A percentile compares a stretch with the other conserved stretches of the same genome.
Conservation (phyloP, 2,888 invertebrate genomes). For the Labia minor region DNA sequence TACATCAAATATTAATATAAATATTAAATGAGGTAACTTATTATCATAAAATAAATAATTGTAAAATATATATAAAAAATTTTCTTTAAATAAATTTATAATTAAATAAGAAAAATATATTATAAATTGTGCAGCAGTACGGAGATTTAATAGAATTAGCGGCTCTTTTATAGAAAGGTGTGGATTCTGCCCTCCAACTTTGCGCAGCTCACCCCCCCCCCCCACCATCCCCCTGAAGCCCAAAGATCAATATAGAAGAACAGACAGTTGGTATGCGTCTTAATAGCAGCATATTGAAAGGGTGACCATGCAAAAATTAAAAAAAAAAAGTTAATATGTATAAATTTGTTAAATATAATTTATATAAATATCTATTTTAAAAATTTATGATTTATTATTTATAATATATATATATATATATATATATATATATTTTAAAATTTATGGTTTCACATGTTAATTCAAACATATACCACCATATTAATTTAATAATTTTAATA, state of each 20-base stretch:
- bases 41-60: too few species aligned
- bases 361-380: not conserved
- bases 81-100: too few species aligned
- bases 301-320: not conserved
- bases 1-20: too few species aligned
- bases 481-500: not conserved
- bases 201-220: constrained; percentile 15
- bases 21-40: too few species aligned
- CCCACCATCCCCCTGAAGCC: constrained; percentile 24
- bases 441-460: too few species aligned
- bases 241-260: constrained; percentile 30
- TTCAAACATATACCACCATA: not conserved
- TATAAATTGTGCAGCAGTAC: too few species aligned
- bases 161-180: not conserved
- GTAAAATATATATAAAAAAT: too few species aligned
- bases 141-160: not conserved
- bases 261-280: constrained; percentile 1
- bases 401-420: not conserved
- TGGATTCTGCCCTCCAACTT: not conserved
- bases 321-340: too few species aligned
- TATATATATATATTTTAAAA: too few species aligned
- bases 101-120: too few species aligned
- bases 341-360: too few species aligned
- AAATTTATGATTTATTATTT: not conserved
- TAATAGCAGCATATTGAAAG: not conserved